A percentile compares a stretch with the other conserved stretches of the same genome.
Conservation (phyloP, 2,113 vertebrate species). For the Daphoenositta chrysoptera region DNA sequence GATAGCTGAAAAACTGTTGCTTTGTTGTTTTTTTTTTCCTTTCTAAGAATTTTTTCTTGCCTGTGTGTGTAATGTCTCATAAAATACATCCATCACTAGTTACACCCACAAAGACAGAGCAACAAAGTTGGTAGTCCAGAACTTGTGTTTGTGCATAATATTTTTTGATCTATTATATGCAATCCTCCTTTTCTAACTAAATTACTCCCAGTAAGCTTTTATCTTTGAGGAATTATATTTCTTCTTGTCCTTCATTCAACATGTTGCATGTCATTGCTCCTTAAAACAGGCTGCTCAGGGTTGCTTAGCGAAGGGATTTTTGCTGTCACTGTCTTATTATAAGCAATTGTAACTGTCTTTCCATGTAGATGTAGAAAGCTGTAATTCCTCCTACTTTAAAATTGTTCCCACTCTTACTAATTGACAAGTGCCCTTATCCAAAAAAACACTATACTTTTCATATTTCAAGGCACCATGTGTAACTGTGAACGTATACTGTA, state of each 20-base stretch:
- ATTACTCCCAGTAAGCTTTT: not conserved
- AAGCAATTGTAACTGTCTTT: constrained; percentile 32
- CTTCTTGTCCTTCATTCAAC: not conserved
- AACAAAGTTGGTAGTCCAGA: not conserved
- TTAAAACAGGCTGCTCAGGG: not conserved
- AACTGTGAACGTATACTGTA: not conserved
- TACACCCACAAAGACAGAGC: not conserved
- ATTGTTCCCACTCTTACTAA: constrained; percentile 10
- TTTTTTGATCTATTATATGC: not conserved
- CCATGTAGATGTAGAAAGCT: constrained; percentile 2
- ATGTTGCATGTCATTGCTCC: not conserved
- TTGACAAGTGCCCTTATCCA: constrained; percentile 19
- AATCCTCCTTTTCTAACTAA: not conserved
- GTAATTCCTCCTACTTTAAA: constrained; percentile 15
- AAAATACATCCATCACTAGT: not conserved
- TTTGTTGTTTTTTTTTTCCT: not conserved
- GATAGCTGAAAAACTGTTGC: not conserved
- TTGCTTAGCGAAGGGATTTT: constrained; percentile 27
- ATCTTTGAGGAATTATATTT: not conserved
- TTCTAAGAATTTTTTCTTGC: not conserved
- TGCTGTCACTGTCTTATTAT: constrained; percentile 7
- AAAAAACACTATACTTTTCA: not conserved
- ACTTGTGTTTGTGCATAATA: not conserved
- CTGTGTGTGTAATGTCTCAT: not conserved
- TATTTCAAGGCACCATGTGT: not conserved